A percentile compares a stretch with the other conserved stretches of the same genome.
phyloP scores from a whole-genome alignment of 2,888 invertebrate genomes.

The Drosophila quasianomalipes region DNA sequence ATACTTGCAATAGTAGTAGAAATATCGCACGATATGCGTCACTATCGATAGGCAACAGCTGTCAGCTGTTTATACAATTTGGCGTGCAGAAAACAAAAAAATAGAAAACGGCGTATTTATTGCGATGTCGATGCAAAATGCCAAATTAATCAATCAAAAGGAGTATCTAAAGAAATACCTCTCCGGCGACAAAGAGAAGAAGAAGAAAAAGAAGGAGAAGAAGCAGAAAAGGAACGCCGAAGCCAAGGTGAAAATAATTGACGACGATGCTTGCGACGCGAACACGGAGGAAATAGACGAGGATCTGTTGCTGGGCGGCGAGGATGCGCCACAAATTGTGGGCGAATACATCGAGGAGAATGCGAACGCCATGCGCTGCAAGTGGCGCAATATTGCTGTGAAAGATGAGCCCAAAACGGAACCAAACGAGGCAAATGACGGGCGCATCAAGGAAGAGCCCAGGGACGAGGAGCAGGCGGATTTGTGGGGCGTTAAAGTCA shows the following conservation, averaged over 20 bases:
- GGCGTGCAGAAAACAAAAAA: constrained; percentile 3
- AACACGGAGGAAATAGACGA: constrained; percentile 86
- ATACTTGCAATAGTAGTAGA: neutral
- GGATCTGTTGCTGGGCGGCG: constrained; percentile 90
- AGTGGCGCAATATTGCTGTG: constrained; percentile 83
- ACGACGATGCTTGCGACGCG: constrained; percentile 90
- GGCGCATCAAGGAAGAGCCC: constrained; percentile 50
- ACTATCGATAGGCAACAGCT: constrained; percentile 26
- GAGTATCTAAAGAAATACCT: constrained; percentile 93
- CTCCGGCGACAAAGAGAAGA: constrained; percentile 87
- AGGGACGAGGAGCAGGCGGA: constrained; percentile 45
- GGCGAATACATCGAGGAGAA: constrained; percentile 93
- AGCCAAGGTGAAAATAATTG: constrained; percentile 92
- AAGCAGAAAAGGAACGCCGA: constrained; percentile 54
- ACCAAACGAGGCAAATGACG: constrained; percentile 12
- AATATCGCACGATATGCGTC: neutral
- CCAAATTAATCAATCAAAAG: constrained; percentile 88
- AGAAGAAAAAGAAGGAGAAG: constrained; percentile 87
- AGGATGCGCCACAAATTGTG: constrained; percentile 96
- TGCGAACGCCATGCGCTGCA: constrained; percentile 87
- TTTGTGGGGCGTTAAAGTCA: constrained; percentile 72
- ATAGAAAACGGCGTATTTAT: neutral
- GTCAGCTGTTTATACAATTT: constrained; percentile 7
- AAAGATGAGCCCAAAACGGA: constrained; percentile 68
- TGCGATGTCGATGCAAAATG: constrained; percentile 71